These are phyloP conservation scores for Mycogona germanica DNA, from an alignment of 2,888 invertebrate species.

Conservation along the genomic window DNA sequence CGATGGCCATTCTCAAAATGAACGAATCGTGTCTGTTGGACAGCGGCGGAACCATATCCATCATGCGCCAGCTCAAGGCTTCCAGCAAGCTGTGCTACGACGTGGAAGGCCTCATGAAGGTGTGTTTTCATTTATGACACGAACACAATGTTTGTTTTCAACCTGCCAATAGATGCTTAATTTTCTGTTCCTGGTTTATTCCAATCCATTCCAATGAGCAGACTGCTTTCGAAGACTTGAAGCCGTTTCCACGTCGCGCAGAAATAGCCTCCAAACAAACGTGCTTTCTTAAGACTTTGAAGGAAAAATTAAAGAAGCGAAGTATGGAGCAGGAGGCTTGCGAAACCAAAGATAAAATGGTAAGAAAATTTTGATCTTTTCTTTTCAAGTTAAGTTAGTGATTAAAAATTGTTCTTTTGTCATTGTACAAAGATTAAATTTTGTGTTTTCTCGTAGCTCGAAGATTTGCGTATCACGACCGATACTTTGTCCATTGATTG, in stretches of 20 bases:
- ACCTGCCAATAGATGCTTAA: neutral
- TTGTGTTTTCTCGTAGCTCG: slow-evolving; percentile 1
- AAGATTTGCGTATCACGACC: neutral
- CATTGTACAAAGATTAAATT: neutral
- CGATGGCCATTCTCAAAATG: slow-evolving; percentile 37
- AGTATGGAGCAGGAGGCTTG: slow-evolving; percentile 28
- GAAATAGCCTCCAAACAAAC: slow-evolving; percentile 37
- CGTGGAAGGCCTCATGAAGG: slow-evolving; percentile 38
- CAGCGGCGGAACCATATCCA: slow-evolving; percentile 38
- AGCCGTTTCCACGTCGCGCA: slow-evolving; percentile 37
- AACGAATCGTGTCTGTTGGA: slow-evolving; percentile 35
- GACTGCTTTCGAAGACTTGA: slow-evolving; percentile 38
- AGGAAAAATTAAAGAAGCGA: slow-evolving; percentile 35
- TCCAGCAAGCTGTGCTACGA: slow-evolving; percentile 39
- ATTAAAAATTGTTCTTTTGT: neutral
- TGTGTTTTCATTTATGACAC: too few relatives aligned
- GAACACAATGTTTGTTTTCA: too few relatives aligned
- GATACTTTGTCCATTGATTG: slow-evolving; percentile 8
- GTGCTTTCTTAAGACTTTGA: slow-evolving; percentile 36
- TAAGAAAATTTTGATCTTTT: slow-evolving; percentile 9
- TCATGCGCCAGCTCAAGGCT: slow-evolving; percentile 40
- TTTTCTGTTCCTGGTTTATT: neutral
- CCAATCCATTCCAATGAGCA: slow-evolving; percentile 23
- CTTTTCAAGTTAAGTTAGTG: neutral
- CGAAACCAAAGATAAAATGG: slow-evolving; percentile 22